Conservation (phyloP, 2,113 vertebrate species). For the Pitta sordida region DNA sequence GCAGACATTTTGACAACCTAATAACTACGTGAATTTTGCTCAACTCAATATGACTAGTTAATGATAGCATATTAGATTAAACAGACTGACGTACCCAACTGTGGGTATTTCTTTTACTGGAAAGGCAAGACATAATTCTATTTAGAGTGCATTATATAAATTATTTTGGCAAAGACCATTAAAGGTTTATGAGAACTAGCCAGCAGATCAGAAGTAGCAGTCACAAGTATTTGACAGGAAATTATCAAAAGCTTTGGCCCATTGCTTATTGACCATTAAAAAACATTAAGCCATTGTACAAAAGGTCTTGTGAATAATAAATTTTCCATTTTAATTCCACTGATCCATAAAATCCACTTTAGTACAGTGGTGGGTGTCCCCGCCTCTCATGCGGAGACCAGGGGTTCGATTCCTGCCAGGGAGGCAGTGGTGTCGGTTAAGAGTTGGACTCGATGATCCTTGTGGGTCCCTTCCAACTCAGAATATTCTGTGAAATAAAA, state of each 20-base stretch:
- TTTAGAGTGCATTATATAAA: constrained; percentile 49
- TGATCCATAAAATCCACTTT: too few relatives aligned
- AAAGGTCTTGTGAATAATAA: constrained; percentile 32
- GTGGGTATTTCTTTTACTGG: constrained; percentile 7
- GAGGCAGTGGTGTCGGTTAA: too few relatives aligned
- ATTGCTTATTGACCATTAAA: constrained; percentile 1
- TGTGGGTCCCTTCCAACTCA: too few relatives aligned
- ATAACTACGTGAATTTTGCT: not conserved
- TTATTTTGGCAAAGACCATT: constrained; percentile 52
- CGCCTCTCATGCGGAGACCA: too few relatives aligned
- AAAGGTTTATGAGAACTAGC: constrained; percentile 51
- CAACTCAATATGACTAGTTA: not conserved
- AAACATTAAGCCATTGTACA: constrained; percentile 27
- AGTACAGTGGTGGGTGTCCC: too few relatives aligned
- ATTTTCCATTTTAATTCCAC: constrained; percentile 22
- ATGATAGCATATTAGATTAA: not conserved
- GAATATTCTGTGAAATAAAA: too few relatives aligned
- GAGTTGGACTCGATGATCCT: too few relatives aligned
- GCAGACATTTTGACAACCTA: not conserved
- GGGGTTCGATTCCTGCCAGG: too few relatives aligned
- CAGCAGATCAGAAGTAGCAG: constrained; percentile 31
- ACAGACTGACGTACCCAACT: not conserved
- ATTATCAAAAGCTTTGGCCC: constrained; percentile 23
- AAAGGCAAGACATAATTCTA: constrained; percentile 22
- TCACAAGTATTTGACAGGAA: constrained; percentile 43